Conservation (phyloP, 1,140 invertebrate species). For the Caenorhabditis briggsae region DNA sequence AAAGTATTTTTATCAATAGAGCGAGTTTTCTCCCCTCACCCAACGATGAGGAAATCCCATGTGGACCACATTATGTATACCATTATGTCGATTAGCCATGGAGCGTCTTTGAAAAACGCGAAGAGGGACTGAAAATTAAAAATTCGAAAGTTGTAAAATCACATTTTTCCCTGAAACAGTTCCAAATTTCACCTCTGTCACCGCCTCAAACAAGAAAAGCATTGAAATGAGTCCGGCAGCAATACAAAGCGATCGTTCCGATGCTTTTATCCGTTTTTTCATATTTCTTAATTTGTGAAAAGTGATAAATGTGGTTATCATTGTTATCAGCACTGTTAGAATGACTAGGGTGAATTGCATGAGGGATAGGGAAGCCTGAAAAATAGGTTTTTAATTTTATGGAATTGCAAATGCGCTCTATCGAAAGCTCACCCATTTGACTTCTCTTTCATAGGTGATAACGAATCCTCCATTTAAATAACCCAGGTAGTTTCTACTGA, state of each 20-base stretch:
- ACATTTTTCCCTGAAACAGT: too few relatives aligned
- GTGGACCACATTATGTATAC: not conserved
- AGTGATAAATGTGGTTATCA: conserved; percentile 6
- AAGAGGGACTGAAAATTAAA: conserved; percentile 5
- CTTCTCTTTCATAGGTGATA: not conserved
- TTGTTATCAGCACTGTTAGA: conserved; percentile 2
- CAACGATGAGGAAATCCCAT: conserved; percentile 11
- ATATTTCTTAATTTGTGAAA: conserved; percentile 7
- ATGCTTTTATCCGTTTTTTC: conserved; percentile 16
- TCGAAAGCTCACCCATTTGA: not conserved
- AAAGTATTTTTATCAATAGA: not conserved
- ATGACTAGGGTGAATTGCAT: conserved; percentile 12
- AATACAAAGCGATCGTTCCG: not conserved
- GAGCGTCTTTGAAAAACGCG: conserved; percentile 38
- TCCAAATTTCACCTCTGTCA: not conserved
- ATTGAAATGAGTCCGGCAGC: conserved; percentile 22
- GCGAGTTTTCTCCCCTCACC: not conserved
- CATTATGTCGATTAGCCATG: conserved; percentile 17
- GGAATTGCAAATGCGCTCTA: not conserved
- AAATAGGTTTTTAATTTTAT: not conserved
- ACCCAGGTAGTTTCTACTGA: not conserved
- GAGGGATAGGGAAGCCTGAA: conserved; percentile 22
- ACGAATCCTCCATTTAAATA: not conserved
- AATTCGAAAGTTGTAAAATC: not conserved
- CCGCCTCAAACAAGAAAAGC: conserved; percentile 1